A percentile compares a stretch with the other conserved stretches of the same genome.
Conservation (phyloP, 2,113 vertebrate species). For the Psilopogon haemacephalus region DNA sequence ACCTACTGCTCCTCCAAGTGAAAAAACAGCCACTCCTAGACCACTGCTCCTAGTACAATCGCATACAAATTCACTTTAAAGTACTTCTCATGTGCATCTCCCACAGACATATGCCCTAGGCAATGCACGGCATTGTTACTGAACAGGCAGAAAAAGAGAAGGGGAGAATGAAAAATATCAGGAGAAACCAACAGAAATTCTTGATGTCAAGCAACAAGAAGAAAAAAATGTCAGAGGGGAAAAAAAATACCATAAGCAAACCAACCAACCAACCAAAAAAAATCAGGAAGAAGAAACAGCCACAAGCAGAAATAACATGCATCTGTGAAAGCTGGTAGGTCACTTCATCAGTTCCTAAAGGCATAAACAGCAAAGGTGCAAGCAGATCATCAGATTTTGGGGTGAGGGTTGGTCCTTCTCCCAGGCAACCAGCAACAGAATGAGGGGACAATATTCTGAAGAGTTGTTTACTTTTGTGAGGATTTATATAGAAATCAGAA, state of each 20-base stretch:
- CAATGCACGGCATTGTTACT: neutral
- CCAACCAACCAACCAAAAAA: neutral
- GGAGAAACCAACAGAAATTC: neutral
- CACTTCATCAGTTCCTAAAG: neutral
- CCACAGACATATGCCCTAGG: neutral
- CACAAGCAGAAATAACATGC: neutral
- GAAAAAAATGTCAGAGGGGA: neutral
- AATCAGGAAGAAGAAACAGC: neutral
- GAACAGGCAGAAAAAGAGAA: neutral
- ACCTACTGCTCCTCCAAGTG: neutral
- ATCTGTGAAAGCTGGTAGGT: neutral
- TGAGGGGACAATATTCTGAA: too few species aligned
- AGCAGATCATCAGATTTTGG: too few species aligned
- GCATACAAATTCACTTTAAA: conserved; percentile 28
- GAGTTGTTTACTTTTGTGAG: neutral
- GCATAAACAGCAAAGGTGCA: neutral
- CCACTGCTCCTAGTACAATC: neutral
- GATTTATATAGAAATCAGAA: neutral
- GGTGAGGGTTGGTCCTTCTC: too few species aligned
- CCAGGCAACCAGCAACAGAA: too few species aligned
- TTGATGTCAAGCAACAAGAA: neutral
- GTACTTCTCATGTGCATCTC: neutral
- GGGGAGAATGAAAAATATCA: neutral
- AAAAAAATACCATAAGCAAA: neutral
- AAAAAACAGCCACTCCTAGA: neutral